These are phyloP conservation scores for Penaeus chinensis DNA, from an alignment of 1,140 invertebrate species.

Conservation along the genomic window DNA sequence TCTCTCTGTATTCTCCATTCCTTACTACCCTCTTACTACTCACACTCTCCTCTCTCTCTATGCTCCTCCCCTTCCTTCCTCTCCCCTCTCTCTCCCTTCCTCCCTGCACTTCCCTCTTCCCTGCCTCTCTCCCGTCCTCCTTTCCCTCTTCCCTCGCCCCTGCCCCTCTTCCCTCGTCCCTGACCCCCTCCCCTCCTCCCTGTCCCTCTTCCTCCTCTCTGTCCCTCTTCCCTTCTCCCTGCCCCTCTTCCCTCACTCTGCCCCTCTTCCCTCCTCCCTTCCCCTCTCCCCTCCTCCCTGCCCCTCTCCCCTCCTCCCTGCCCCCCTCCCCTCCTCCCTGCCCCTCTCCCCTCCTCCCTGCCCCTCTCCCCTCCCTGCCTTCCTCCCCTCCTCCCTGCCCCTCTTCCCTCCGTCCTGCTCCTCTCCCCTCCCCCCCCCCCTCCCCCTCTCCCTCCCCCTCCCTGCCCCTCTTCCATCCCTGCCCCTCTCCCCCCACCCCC, in stretches of 20 bases:
- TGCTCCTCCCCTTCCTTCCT: too few relatives aligned
- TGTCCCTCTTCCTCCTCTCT: not conserved
- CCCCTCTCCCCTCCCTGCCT: slow-evolving; percentile 3
- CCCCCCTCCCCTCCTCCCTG: not conserved
- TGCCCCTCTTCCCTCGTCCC: not conserved
- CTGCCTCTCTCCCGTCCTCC: too few relatives aligned
- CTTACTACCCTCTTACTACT: too few relatives aligned
- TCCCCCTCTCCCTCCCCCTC: not conserved
- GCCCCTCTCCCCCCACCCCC: not conserved
- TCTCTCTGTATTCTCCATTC: too few relatives aligned
- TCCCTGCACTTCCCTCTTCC: too few relatives aligned
- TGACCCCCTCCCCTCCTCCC: not conserved
- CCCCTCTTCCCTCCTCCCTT: not conserved
- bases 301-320: not conserved
- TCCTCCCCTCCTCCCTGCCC: not conserved
- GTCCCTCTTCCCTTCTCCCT: not conserved
- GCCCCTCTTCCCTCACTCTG: not conserved
- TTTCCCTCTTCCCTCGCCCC: not conserved
- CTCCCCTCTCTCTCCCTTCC: too few relatives aligned
- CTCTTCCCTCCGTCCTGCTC: not conserved
- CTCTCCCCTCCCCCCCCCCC: too few relatives aligned
- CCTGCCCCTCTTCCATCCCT: not conserved
- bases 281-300: not conserved
- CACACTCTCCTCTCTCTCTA: too few relatives aligned
- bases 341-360: slow-evolving; percentile 14